Evolutionary conservation across 2,888 invertebrate genomes (phyloP).

Genomic region (Mongoloraphidia duomilia): DNA sequence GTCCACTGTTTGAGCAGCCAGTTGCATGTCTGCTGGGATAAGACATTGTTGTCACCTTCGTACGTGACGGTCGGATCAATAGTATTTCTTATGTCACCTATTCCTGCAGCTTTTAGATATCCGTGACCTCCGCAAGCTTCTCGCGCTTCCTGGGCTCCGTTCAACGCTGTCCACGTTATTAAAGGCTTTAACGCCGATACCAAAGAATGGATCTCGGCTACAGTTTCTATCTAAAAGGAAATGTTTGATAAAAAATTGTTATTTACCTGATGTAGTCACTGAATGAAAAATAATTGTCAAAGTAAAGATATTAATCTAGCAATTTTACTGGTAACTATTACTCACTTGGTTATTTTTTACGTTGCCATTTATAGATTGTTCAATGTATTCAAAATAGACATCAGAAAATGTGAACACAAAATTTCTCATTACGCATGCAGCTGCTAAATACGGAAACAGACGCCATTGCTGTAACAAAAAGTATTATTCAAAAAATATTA

Average conservation of each 20-base stretch:
- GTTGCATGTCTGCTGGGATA: conserved; percentile 80
- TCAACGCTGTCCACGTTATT: conserved; percentile 60
- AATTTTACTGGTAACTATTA: not conserved
- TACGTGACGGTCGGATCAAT: conserved; percentile 85
- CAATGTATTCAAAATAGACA: conserved; percentile 51
- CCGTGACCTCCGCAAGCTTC: conserved; percentile 86
- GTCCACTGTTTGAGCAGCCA: conserved; percentile 63
- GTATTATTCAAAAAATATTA: conserved; percentile 4
- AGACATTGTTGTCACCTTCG: conserved; percentile 88
- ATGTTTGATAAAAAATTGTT: not conserved
- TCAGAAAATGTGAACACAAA: conserved; percentile 49
- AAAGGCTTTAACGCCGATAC: conserved; percentile 53
- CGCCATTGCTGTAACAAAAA: conserved; percentile 58
- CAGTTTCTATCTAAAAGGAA: conserved; percentile 41
- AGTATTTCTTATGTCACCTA: conserved; percentile 72
- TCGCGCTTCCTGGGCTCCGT: conserved; percentile 65
- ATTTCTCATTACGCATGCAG: conserved; percentile 48
- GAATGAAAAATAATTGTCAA: not conserved
- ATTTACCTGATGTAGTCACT: not conserved
- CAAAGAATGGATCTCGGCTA: conserved; percentile 55
- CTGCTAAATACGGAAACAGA: conserved; percentile 59
- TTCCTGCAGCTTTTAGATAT: conserved; percentile 62
- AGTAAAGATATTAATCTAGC: not conserved
- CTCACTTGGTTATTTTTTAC: no score
- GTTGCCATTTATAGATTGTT: conserved; percentile 39